phyloP scores from a whole-genome alignment of 2,113 vertebrate genomes.

The Protobothrops flavoviridis region DNA sequence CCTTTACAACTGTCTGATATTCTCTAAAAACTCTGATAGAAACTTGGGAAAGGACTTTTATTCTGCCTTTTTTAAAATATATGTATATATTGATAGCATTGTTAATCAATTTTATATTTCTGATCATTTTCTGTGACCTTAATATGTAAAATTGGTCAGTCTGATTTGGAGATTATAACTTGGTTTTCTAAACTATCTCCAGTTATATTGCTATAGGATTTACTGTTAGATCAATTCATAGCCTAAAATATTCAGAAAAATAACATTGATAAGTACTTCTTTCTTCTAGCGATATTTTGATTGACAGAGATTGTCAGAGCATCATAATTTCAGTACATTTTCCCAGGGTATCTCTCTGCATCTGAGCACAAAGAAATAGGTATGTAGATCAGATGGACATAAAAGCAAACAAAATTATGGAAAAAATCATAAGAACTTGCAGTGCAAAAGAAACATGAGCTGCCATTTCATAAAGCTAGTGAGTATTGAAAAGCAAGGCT shows the following conservation, averaged over 20 bases:
- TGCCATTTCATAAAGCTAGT: not conserved
- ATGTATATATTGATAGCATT: not conserved
- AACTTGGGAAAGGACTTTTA: not conserved
- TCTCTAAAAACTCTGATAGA: not conserved
- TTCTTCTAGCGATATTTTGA: not conserved
- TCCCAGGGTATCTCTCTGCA: not conserved
- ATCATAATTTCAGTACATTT: not conserved
- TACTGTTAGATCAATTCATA: slow-evolving; percentile 58
- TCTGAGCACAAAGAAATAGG: not conserved
- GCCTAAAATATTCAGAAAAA: not conserved
- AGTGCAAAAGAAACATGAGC: not conserved
- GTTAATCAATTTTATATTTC: not conserved
- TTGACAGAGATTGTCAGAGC: not conserved
- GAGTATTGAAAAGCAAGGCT: not conserved
- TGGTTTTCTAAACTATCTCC: slow-evolving; percentile 16
- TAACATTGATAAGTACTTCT: slow-evolving; percentile 34
- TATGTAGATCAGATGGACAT: not conserved
- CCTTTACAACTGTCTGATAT: not conserved
- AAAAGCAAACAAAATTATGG: not conserved
- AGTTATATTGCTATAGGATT: slow-evolving; percentile 15
- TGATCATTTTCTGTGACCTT: slow-evolving; percentile 1
- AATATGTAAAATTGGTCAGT: slow-evolving; percentile 31
- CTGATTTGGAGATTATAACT: slow-evolving; percentile 23
- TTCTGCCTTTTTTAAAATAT: not conserved
- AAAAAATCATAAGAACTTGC: not conserved